These are phyloP conservation scores for Ceratina calcarata DNA, from an alignment of 1,140 invertebrate species.

Conservation along the genomic window DNA sequence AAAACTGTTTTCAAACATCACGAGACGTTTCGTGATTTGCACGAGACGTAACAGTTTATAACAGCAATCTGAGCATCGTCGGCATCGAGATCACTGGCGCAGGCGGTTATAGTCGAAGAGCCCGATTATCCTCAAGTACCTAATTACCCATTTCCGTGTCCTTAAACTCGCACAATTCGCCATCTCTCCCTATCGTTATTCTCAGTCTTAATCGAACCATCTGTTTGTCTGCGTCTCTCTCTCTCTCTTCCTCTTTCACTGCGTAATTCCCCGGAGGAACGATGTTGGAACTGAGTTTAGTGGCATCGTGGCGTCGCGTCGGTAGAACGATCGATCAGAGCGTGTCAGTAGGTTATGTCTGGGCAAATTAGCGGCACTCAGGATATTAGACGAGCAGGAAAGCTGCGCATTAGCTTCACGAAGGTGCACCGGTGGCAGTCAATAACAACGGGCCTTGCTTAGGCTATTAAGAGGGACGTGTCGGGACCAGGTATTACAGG, in stretches of 20 bases:
- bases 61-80: constrained; percentile 37
- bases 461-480: constrained; percentile 53
- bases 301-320: constrained; percentile 6
- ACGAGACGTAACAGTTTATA: constrained; percentile 21
- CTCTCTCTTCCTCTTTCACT: constrained; percentile 15
- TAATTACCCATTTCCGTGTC: constrained; percentile 65
- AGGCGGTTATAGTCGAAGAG: constrained; percentile 42
- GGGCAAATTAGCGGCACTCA: constrained; percentile 76
- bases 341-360: constrained; percentile 68
- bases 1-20: not conserved
- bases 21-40: not conserved
- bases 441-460: constrained; percentile 55
- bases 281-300: not conserved
- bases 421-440: constrained; percentile 49
- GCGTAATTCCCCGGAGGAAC: constrained; percentile 8
- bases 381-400: constrained; percentile 73
- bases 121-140: constrained; percentile 66
- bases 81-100: constrained; percentile 27
- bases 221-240: constrained; percentile 23
- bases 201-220: constrained; percentile 36
- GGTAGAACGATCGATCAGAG: constrained; percentile 70
- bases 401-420: constrained; percentile 27
- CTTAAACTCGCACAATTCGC: constrained; percentile 35
- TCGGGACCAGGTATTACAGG: constrained; percentile 48
- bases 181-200: constrained; percentile 11